phyloP scores from a whole-genome alignment of 2,888 invertebrate genomes.

The Chorisops tibialis region DNA sequence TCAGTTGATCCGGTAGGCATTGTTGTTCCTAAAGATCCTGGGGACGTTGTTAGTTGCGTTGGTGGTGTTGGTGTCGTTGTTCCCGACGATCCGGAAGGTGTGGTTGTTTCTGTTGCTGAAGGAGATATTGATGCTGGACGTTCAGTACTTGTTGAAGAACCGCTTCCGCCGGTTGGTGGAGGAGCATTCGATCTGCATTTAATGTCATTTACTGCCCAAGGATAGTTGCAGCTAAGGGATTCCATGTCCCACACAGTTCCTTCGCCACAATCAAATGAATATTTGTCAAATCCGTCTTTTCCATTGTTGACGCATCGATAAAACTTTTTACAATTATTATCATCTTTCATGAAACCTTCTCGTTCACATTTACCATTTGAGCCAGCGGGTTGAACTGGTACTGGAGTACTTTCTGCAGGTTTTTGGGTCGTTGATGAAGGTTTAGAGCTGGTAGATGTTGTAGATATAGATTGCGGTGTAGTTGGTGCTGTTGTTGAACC shows the following conservation, averaged over 20 bases:
- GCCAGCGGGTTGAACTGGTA: constrained; percentile 31
- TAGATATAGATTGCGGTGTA: constrained; percentile 12
- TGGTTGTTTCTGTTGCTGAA: not conserved
- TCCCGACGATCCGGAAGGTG: not conserved
- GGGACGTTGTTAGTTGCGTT: not conserved
- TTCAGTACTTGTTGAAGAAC: not conserved
- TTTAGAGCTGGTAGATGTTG: constrained; percentile 23
- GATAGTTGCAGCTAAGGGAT: constrained; percentile 48
- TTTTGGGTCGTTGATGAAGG: constrained; percentile 25
- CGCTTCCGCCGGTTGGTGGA: not conserved
- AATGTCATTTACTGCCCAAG: constrained; percentile 41
- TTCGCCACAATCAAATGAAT: constrained; percentile 63
- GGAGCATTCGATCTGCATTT: constrained; percentile 37
- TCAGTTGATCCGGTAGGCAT: not conserved
- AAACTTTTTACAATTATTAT: constrained; percentile 60
- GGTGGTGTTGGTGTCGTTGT: not conserved
- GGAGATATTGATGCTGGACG: too few species aligned
- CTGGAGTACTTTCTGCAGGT: constrained; percentile 27
- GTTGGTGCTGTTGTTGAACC: not conserved
- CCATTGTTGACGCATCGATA: constrained; percentile 65
- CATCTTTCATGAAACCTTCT: constrained; percentile 53
- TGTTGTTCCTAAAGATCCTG: not conserved
- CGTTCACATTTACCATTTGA: constrained; percentile 47
- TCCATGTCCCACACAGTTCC: constrained; percentile 63
- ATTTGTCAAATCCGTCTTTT: constrained; percentile 58